Conservation (phyloP, 2,113 vertebrate species). For the Etia nguti region DNA sequence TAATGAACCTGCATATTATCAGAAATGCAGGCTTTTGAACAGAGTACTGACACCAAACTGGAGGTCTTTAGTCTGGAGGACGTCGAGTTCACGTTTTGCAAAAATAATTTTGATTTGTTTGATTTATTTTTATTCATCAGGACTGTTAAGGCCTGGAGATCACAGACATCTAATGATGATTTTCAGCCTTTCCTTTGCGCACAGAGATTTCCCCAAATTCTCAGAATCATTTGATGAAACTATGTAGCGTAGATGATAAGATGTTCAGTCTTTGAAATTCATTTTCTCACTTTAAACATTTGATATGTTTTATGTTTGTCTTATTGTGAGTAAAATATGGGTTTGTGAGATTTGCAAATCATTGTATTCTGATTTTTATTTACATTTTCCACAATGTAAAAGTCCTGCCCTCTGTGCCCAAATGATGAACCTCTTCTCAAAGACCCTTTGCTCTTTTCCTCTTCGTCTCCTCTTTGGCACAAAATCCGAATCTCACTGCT, state of each 20-base stretch:
- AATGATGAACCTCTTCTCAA: too few species aligned
- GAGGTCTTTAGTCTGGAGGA: neutral
- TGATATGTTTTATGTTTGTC: neutral
- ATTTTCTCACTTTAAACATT: neutral
- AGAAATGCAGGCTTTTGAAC: neutral
- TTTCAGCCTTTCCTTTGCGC: neutral
- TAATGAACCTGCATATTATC: neutral
- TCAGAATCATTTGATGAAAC: neutral
- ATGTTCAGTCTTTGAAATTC: neutral
- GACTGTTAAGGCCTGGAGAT: neutral
- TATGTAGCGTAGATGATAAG: neutral
- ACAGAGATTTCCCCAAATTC: neutral
- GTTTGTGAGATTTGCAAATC: neutral
- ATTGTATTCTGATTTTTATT: neutral
- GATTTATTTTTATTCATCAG: rapidly evolving
- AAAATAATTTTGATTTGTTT: neutral
- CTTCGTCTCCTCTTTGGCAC: neutral
- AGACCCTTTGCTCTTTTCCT: neutral
- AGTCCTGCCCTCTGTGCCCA: neutral
- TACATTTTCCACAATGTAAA: neutral
- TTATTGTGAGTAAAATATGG: neutral
- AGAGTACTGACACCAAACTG: neutral
- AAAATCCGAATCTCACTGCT: neutral
- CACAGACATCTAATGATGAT: neutral
- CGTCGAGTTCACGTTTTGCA: neutral